These are phyloP conservation scores for Crypturellus tataupa DNA, from an alignment of 2,797 vertebrate species.

Conservation along the genomic window DNA sequence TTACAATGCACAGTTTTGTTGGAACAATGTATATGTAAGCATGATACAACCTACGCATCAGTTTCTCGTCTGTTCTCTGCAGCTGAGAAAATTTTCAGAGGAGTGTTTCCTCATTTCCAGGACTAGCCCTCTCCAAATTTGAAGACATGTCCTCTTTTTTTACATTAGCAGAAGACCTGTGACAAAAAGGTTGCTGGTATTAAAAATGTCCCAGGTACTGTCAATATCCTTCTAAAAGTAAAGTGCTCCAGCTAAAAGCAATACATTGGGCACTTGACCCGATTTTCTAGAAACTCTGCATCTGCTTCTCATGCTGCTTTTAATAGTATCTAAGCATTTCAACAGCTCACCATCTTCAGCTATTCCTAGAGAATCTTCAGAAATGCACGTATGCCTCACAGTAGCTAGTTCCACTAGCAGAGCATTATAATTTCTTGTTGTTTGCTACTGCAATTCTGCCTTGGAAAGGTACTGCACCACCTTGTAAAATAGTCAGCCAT, in stretches of 20 bases:
- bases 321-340: not conserved
- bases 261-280: not conserved
- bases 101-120: not conserved
- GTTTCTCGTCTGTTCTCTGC: not conserved
- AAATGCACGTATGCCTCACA: not conserved
- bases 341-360: not conserved
- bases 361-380: not conserved
- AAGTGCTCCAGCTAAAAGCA: not conserved
- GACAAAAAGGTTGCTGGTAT: not conserved
- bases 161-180: not conserved
- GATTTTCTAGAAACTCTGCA: not conserved
- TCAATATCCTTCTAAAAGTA: not conserved
- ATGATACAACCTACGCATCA: not conserved
- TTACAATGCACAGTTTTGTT: not conserved
- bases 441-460: not conserved
- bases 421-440: not conserved
- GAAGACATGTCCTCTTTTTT: not conserved
- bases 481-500: not conserved
- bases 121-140: not conserved
- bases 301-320: not conserved
- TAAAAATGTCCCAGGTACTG: not conserved
- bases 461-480: not conserved
- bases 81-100: not conserved
- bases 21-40: not conserved
- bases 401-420: not conserved